Percentiles rank a stretch among this genome's conserved stretches.
Conservation (phyloP, 1,140 invertebrate genomes). For the Diploscapter pachys region DNA sequence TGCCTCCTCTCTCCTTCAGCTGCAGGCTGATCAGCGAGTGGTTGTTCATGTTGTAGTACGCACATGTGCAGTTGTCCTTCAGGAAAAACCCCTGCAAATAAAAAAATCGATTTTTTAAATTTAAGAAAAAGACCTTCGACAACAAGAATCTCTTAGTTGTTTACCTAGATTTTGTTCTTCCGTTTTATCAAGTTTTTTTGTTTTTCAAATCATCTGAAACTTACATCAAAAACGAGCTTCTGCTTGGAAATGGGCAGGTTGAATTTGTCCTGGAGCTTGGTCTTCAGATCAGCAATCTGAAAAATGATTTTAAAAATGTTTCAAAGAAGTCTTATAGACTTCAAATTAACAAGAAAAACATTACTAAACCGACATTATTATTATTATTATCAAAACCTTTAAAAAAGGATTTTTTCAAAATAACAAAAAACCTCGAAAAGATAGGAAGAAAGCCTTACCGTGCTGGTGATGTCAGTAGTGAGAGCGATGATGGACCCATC, state of each 20-base stretch:
- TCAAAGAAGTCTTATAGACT: constrained; percentile 9
- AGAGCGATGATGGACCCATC: constrained; percentile 82
- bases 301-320: constrained; percentile 22
- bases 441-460: constrained; percentile 56
- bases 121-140: constrained; percentile 53
- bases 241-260: constrained; percentile 95
- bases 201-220: constrained; percentile 37
- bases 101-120: constrained; percentile 40
- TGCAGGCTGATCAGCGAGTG: constrained; percentile 80
- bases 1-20: constrained; percentile 92
- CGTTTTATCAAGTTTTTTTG: constrained; percentile 66
- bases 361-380: constrained; percentile 10
- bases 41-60: constrained; percentile 87
- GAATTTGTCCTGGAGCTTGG: constrained; percentile 79
- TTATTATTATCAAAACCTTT: background rate
- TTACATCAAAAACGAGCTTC: constrained; percentile 84
- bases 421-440: background rate
- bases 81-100: constrained; percentile 82
- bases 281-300: constrained; percentile 78
- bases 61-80: constrained; percentile 90
- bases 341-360: constrained; percentile 18
- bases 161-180: no score
- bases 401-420: constrained; percentile 26
- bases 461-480: constrained; percentile 75
- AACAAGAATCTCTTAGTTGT: no score